Conservation (phyloP, 2,113 vertebrate genomes). For the Uria lomvia region DNA sequence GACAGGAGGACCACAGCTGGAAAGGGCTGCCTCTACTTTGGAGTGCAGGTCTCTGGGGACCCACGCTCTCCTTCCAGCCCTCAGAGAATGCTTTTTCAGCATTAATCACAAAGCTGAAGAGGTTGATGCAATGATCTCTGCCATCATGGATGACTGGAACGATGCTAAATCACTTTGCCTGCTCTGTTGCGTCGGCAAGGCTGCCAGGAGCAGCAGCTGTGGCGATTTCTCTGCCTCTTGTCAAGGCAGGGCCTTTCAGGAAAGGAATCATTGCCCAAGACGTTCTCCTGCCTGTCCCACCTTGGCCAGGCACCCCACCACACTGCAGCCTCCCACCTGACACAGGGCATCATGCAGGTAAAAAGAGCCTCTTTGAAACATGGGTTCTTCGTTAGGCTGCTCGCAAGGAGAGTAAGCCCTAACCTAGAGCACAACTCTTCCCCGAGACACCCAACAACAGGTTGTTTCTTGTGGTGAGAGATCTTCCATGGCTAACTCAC, state of each 20-base stretch:
- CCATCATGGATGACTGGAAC: slow-evolving; percentile 40
- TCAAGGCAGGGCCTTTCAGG: neutral
- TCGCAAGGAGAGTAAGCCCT: neutral
- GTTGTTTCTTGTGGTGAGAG: neutral
- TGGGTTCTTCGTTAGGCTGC: neutral
- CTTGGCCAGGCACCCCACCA: neutral
- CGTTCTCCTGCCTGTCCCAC: neutral
- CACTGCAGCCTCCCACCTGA: neutral
- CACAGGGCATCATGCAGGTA: rapidly evolving
- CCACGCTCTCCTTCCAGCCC: neutral
- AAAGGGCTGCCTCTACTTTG: neutral
- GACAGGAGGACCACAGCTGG: slow-evolving; percentile 31
- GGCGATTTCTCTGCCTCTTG: slow-evolving; percentile 8
- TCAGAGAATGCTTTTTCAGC: slow-evolving; percentile 23
- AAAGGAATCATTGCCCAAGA: neutral
- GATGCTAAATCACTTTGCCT: slow-evolving; percentile 21
- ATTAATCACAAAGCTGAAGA: slow-evolving; percentile 1
- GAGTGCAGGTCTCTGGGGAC: neutral
- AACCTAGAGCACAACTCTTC: neutral
- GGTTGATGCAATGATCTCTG: slow-evolving; percentile 27
- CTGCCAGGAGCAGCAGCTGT: slow-evolving; percentile 52
- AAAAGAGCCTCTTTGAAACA: neutral
- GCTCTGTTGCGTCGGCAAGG: neutral
- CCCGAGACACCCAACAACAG: neutral
- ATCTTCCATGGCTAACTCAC: neutral